Conservation (phyloP, 2,113 vertebrate species). For the Centropus bengalensis region DNA sequence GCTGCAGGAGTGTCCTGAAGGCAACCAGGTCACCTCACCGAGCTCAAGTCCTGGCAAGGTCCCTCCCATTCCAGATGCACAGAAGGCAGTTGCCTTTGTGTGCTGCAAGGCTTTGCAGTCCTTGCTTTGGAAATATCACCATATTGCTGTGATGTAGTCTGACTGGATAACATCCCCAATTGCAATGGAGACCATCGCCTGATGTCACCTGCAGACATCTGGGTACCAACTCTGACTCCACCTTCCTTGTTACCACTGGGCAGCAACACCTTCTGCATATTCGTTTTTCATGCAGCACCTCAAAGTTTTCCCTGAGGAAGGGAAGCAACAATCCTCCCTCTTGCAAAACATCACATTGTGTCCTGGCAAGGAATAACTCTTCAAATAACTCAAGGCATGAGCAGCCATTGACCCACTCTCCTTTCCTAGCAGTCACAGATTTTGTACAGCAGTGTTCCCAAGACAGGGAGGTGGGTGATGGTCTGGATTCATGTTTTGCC, state of each 20-base stretch:
- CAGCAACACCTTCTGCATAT: not conserved
- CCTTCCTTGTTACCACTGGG: not conserved
- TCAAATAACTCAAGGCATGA: not conserved
- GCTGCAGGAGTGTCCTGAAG: not conserved
- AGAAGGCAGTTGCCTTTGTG: not conserved
- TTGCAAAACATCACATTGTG: not conserved
- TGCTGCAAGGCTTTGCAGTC: not conserved
- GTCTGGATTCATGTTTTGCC: too few species aligned
- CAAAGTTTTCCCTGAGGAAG: not conserved
- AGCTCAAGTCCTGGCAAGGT: not conserved
- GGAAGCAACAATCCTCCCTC: not conserved
- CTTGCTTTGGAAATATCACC: not conserved
- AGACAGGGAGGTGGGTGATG: not conserved
- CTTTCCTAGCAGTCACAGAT: not conserved
- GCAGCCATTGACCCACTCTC: not conserved
- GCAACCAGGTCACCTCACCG: not conserved
- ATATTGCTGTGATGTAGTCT: not conserved
- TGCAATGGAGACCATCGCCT: not conserved
- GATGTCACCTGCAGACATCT: accelerated
- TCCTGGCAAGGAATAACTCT: not conserved
- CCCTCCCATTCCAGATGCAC: accelerated
- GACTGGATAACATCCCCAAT: not conserved
- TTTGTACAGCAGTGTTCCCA: not conserved
- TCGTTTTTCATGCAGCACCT: not conserved
- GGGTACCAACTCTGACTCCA: not conserved